These are phyloP conservation scores for Acrobasis suavella DNA, from an alignment of 2,888 invertebrate genomes.

Conservation along the genomic window DNA sequence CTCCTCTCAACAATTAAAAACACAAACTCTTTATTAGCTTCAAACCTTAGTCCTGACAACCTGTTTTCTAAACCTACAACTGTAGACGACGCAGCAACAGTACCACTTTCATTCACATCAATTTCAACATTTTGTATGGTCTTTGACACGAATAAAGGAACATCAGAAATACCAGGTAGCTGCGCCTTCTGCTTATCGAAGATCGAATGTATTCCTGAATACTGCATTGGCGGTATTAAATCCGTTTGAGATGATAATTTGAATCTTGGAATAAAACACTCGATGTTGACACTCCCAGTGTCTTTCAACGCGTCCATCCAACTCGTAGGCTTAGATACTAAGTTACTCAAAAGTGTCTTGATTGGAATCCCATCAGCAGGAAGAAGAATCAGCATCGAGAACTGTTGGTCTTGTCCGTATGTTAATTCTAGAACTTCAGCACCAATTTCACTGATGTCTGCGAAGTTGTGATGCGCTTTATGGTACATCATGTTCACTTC, in stretches of 20 bases:
- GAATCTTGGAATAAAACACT: constrained; percentile 84
- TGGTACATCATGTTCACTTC: constrained; percentile 89
- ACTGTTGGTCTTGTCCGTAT: constrained; percentile 83
- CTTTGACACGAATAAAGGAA: constrained; percentile 81
- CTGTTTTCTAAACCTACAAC: constrained; percentile 72
- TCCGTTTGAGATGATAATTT: constrained; percentile 73
- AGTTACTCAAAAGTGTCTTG: constrained; percentile 72
- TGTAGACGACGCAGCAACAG: constrained; percentile 85
- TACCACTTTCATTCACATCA: constrained; percentile 89
- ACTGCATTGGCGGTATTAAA: constrained; percentile 67
- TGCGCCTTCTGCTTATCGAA: constrained; percentile 82
- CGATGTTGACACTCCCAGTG: constrained; percentile 71
- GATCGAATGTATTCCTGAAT: constrained; percentile 85
- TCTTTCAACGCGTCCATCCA: constrained; percentile 76
- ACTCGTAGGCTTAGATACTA: constrained; percentile 70
- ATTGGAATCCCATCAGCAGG: constrained; percentile 82
- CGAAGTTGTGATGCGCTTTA: constrained; percentile 81
- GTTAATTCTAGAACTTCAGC: constrained; percentile 86
- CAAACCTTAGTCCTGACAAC: constrained; percentile 78
- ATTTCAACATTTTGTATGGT: constrained; percentile 87
- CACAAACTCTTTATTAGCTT: constrained; percentile 85
- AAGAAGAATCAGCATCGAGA: constrained; percentile 85
- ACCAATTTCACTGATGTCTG: constrained; percentile 77
- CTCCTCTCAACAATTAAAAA: constrained; percentile 85
- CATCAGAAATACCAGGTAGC: constrained; percentile 82